These are phyloP conservation scores for Cyanocitta stelleri DNA, from an alignment of 2,113 vertebrate species.

Conservation along the genomic window DNA sequence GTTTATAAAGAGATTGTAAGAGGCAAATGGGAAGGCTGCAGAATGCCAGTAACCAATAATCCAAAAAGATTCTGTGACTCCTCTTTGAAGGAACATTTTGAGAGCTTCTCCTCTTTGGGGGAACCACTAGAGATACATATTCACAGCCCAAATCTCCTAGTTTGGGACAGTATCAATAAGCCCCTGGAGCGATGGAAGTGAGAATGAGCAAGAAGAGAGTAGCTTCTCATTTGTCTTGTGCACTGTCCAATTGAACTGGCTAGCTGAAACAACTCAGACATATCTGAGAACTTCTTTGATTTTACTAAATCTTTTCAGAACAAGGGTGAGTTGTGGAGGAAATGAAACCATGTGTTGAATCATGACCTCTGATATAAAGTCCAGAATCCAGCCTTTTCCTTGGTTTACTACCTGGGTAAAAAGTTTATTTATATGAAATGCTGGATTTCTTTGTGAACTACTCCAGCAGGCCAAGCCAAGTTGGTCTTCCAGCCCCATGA, in stretches of 20 bases:
- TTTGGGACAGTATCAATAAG: background rate
- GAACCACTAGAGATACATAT: background rate
- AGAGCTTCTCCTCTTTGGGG: background rate
- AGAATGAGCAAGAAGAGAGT: background rate
- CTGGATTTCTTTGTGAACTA: background rate
- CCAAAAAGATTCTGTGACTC: background rate
- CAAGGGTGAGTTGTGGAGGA: background rate
- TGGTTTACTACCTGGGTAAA: slow-evolving; percentile 22
- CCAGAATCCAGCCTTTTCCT: background rate
- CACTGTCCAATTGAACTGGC: background rate
- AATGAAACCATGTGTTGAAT: background rate
- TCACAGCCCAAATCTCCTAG: background rate
- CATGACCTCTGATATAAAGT: background rate
- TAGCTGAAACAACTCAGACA: background rate
- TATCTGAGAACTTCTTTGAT: background rate
- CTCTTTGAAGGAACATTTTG: background rate
- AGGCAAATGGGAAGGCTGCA: background rate
- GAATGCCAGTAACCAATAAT: background rate
- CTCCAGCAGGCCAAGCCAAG: background rate
- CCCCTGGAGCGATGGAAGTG: background rate
- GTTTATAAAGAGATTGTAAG: background rate
- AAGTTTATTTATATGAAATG: slow-evolving; percentile 21
- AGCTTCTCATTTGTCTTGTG: background rate
- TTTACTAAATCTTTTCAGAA: background rate
- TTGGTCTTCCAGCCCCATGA: background rate